Evolutionary conservation across 2,113 vertebrate species (phyloP).

Genomic region (Chaetodon auriga): DNA sequence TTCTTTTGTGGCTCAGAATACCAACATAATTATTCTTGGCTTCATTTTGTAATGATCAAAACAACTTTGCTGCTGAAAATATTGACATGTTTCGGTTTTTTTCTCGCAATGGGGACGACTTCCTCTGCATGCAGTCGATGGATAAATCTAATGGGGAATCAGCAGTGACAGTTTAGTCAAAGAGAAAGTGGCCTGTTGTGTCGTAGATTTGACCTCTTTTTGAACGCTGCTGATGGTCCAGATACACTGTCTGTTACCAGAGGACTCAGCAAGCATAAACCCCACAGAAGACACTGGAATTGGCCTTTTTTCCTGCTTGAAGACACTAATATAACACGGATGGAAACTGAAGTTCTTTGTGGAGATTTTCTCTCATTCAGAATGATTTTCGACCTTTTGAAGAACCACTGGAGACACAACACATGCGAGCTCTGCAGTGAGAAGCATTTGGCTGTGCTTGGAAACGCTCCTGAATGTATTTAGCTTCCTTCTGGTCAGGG

Average conservation of each 20-base stretch:
- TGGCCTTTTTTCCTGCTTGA: background rate
- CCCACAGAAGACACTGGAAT: background rate
- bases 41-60: too few species aligned
- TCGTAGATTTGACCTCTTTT: background rate
- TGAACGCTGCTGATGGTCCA: background rate
- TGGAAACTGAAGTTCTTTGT: background rate
- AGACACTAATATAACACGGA: background rate
- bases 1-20: too few species aligned
- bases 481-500: background rate
- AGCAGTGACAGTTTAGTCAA: background rate
- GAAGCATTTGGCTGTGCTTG: background rate
- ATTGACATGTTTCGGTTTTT: too few species aligned
- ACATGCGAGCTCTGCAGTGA: background rate
- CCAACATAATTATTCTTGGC: too few species aligned
- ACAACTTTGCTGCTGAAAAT: too few species aligned
- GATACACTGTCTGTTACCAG: background rate
- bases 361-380: too few species aligned
- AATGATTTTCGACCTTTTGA: too few species aligned
- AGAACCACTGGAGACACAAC: background rate
- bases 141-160: background rate
- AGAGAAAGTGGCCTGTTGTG: background rate
- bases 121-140: too few species aligned
- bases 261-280: background rate
- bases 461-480: background rate
- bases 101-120: background rate